Evolutionary conservation across 2,113 vertebrate species (phyloP).

Genomic region (Hippoglossus stenolepis): DNA sequence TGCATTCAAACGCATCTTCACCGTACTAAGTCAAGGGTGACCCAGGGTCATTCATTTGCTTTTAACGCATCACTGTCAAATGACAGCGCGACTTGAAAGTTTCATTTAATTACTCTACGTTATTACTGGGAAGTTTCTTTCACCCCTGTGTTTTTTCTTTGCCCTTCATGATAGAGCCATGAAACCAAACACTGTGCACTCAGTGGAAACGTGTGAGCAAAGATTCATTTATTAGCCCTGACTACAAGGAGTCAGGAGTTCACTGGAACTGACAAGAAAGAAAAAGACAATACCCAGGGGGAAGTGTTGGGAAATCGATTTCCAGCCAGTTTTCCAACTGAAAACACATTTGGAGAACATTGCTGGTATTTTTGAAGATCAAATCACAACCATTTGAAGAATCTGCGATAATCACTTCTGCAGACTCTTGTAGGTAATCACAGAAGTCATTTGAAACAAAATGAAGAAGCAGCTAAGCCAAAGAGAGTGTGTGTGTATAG

Average conservation of each 20-base stretch:
- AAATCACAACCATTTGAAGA: conserved; percentile 18
- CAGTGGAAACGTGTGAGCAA: conserved; percentile 24
- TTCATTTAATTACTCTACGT: background rate
- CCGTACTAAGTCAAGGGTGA: too few species aligned
- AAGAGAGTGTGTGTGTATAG: background rate
- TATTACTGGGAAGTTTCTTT: background rate
- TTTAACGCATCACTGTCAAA: too few species aligned
- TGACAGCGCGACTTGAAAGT: background rate
- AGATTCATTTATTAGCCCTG: conserved; percentile 32
- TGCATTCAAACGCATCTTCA: too few species aligned
- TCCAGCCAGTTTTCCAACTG: conserved; percentile 15
- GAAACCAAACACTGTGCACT: background rate
- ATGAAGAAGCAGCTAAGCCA: background rate
- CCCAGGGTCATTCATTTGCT: too few species aligned
- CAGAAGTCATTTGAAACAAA: conserved; percentile 20
- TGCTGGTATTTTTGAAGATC: conserved; percentile 1
- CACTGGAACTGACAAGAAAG: conserved; percentile 9
- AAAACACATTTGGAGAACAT: conserved; percentile 1
- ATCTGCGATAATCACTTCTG: conserved; percentile 5
- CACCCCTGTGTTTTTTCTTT: background rate
- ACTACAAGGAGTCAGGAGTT: conserved; percentile 20
- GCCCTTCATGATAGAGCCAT: conserved; percentile 10
- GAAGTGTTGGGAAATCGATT: conserved; percentile 25
- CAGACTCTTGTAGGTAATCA: background rate
- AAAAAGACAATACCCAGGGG: conserved; percentile 6